Percentiles rank a stretch among this genome's conserved stretches.
Conservation (phyloP, 2,113 vertebrate species). For the Scophthalmus maximus region DNA sequence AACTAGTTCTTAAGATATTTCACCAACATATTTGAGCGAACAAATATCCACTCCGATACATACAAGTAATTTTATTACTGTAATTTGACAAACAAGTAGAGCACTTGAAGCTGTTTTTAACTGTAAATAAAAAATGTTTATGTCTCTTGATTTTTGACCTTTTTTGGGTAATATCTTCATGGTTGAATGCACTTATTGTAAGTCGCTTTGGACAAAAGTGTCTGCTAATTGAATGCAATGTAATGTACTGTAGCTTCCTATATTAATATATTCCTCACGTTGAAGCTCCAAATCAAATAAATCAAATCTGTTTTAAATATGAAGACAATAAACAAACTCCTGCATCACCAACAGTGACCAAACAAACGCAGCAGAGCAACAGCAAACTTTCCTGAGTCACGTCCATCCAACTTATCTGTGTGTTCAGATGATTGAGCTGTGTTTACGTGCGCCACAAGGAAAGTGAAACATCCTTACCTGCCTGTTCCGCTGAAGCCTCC, state of each 20-base stretch:
- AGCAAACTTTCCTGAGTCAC: neutral
- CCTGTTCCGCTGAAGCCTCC: constrained; percentile 81
- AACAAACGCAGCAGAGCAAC: constrained; percentile 12
- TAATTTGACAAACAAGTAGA: neutral
- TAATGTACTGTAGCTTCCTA: too few species aligned
- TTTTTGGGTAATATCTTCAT: too few species aligned
- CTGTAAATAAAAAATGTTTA: too few species aligned
- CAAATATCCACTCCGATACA: constrained; percentile 6
- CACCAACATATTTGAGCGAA: neutral
- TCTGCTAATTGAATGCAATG: too few species aligned
- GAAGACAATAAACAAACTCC: neutral
- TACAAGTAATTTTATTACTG: neutral
- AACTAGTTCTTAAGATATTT: too few species aligned
- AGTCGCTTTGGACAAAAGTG: too few species aligned
- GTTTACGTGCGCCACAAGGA: neutral
- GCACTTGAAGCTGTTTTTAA: too few species aligned
- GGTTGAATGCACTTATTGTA: too few species aligned
- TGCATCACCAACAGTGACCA: constrained; percentile 2
- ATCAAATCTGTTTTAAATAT: too few species aligned
- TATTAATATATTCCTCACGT: too few species aligned
- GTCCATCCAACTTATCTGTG: neutral
- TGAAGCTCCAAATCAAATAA: too few species aligned
- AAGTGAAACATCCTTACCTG: constrained; percentile 86
- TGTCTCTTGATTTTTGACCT: too few species aligned
- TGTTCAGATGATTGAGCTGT: neutral